Evolutionary conservation across 2,888 invertebrate species (phyloP).

Genomic region (Macrophya alboannulata): DNA sequence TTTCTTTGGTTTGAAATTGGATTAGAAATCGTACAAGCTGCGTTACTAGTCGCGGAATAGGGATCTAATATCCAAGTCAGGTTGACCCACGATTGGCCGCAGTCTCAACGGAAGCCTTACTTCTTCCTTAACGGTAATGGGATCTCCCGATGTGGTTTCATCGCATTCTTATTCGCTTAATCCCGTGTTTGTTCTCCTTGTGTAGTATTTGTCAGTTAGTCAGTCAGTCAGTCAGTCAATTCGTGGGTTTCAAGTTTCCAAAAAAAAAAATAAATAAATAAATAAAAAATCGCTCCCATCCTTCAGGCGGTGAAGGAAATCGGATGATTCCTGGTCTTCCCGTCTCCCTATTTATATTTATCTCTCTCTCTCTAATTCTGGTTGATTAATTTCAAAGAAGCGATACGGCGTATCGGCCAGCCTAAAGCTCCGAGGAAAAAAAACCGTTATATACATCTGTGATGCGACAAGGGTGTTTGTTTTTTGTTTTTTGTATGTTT

Average conservation of each 20-base stretch:
- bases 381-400: neutral
- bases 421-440: too few species aligned
- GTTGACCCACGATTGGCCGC: constrained; percentile 78
- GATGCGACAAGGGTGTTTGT: neutral
- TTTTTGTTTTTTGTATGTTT: neutral
- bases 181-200: constrained; percentile 60
- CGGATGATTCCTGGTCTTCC: neutral
- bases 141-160: constrained; percentile 79
- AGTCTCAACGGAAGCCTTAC: constrained; percentile 79
- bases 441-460: neutral
- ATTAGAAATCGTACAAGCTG: constrained; percentile 80
- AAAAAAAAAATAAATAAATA: neutral
- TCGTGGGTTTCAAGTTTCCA: constrained; percentile 19
- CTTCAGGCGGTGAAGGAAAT: neutral
- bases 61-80: constrained; percentile 69
- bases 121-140: constrained; percentile 79
- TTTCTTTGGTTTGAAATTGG: constrained; percentile 75
- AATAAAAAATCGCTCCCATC: too few species aligned
- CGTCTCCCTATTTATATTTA: neutral
- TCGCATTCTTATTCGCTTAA: constrained; percentile 77
- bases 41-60: constrained; percentile 68
- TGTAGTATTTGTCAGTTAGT: constrained; percentile 6
- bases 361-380: neutral
- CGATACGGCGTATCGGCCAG: too few species aligned
- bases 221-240: neutral